Evolutionary conservation across 2,888 invertebrate genomes (phyloP).

Genomic region (Eupelmus urozonus): DNA sequence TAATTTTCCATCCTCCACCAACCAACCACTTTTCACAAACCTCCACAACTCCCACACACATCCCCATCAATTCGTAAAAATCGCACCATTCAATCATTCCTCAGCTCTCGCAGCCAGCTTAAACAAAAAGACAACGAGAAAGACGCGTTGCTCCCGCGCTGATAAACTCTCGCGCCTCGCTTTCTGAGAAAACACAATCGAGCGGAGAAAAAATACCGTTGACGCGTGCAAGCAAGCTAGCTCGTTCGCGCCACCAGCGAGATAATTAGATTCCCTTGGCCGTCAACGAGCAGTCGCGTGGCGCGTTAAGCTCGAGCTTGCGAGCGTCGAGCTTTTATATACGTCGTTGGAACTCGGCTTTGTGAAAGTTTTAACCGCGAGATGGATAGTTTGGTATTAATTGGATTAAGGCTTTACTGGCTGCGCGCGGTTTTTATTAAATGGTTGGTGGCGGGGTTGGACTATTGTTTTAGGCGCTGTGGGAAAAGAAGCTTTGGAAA

Average conservation of each 20-base stretch:
- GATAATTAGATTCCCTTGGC: slow-evolving; percentile 41
- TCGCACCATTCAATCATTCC: too few species aligned
- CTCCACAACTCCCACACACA: too few species aligned
- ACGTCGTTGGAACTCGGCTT: too few species aligned
- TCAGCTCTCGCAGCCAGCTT: too few species aligned
- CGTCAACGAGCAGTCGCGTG: neutral
- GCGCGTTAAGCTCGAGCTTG: neutral
- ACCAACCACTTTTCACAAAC: too few species aligned
- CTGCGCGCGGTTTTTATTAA: neutral
- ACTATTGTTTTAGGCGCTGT: too few species aligned
- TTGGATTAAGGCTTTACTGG: neutral
- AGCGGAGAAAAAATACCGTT: slow-evolving; percentile 29
- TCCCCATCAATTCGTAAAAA: too few species aligned
- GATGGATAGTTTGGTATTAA: neutral
- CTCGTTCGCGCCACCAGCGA: neutral
- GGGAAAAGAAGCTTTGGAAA: too few species aligned
- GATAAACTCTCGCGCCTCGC: slow-evolving; percentile 15
- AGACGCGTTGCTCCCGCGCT: neutral
- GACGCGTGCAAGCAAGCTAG: neutral
- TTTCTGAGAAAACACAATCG: slow-evolving; percentile 39
- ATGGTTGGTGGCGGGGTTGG: neutral
- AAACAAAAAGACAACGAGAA: neutral
- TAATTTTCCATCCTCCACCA: too few species aligned
- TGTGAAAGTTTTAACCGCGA: too few species aligned
- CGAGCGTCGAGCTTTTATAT: too few species aligned